phyloP scores from a whole-genome alignment of 2,113 vertebrate species.

The Suricata suricatta region DNA sequence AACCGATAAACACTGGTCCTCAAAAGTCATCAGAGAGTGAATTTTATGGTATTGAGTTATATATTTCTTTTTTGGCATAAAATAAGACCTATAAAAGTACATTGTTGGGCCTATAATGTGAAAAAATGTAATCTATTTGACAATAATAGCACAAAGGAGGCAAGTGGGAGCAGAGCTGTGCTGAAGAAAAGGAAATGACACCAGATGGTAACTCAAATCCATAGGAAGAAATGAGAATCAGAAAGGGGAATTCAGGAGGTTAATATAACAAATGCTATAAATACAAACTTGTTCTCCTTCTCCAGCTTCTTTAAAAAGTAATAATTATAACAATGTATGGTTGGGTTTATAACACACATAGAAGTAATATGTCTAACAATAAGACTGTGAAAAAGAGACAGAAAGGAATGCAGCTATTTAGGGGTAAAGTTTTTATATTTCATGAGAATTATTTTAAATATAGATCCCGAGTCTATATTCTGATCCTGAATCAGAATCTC shows the following conservation, averaged over 20 bases:
- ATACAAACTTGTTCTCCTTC: neutral
- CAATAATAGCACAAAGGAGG: neutral
- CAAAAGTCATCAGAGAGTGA: neutral
- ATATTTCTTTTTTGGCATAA: neutral
- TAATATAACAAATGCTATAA: neutral
- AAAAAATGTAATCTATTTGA: neutral
- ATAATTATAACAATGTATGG: neutral
- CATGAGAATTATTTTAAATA: neutral
- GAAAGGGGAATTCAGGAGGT: neutral
- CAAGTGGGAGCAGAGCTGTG: neutral
- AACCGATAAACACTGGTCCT: neutral
- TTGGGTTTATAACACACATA: neutral
- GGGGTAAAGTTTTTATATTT: neutral
- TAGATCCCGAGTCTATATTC: neutral
- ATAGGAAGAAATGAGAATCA: neutral
- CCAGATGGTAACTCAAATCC: neutral
- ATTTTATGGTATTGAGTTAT: constrained; percentile 20
- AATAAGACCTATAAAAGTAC: neutral
- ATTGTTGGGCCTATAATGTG: neutral
- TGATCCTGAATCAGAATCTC: neutral
- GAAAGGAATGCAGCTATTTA: neutral
- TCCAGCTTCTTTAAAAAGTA: neutral
- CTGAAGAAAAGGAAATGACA: neutral
- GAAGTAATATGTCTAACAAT: neutral
- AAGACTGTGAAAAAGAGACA: neutral